Conservation (phyloP, 2,797 vertebrate genomes). For the Chrosomus eos region DNA sequence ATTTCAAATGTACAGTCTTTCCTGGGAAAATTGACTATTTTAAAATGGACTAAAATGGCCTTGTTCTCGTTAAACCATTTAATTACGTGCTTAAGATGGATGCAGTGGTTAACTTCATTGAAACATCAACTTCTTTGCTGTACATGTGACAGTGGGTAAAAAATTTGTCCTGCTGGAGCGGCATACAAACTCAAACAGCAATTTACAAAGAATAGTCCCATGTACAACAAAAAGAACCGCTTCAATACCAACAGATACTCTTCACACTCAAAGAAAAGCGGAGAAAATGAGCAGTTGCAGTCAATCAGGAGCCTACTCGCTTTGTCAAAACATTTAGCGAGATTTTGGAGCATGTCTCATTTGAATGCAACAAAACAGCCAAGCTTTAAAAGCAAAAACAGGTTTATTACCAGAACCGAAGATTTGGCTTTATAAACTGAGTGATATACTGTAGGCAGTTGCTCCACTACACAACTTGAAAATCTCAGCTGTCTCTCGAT, state of each 20-base stretch:
- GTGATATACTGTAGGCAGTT: neutral
- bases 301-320: constrained; percentile 6
- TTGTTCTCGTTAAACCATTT: neutral
- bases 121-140: constrained; percentile 3
- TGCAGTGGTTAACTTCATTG: neutral
- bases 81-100: neutral
- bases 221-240: constrained; percentile 12
- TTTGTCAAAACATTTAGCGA: constrained; percentile 26
- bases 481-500: constrained; percentile 34
- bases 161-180: neutral
- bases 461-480: constrained; percentile 20
- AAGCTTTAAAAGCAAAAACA: constrained; percentile 33
- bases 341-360: constrained; percentile 32
- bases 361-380: constrained; percentile 15
- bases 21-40: neutral
- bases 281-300: constrained; percentile 29
- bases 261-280: constrained; percentile 12
- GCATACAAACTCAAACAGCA: constrained; percentile 14
- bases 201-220: constrained; percentile 29
- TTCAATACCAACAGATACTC: constrained; percentile 27
- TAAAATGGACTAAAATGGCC: too few relatives aligned
- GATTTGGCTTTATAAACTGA: constrained; percentile 15
- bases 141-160: neutral
- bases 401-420: constrained; percentile 35
- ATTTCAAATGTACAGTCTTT: neutral